These are phyloP conservation scores for Camptogramma bilineatum DNA, from an alignment of 2,888 invertebrate species.

Conservation along the genomic window DNA sequence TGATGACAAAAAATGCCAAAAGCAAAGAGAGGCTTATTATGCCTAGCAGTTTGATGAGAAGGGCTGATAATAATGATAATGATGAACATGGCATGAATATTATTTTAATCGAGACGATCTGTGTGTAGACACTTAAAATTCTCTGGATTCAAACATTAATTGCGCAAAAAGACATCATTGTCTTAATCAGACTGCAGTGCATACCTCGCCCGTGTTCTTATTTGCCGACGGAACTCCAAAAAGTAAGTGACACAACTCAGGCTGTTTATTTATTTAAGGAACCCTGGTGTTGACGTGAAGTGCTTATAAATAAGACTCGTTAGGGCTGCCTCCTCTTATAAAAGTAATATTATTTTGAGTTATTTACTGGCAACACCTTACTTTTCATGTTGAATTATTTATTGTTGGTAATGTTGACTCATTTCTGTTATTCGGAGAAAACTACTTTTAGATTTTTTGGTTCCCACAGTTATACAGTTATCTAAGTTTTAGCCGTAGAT, in stretches of 20 bases:
- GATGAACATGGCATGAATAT: too few relatives aligned
- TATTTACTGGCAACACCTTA: conserved; percentile 44
- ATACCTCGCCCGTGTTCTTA: conserved; percentile 22
- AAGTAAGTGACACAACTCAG: conserved; percentile 53
- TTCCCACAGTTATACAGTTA: neutral
- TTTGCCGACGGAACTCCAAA: conserved; percentile 38
- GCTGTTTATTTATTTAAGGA: conserved; percentile 58
- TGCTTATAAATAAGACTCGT: conserved; percentile 66
- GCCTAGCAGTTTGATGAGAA: too few relatives aligned
- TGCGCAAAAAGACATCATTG: conserved; percentile 10
- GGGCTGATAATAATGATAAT: too few relatives aligned
- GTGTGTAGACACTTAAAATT: conserved; percentile 11
- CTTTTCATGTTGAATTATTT: conserved; percentile 44
- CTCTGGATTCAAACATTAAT: conserved; percentile 10
- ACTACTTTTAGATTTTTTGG: neutral
- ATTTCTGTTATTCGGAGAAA: conserved; percentile 25
- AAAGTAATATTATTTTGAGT: conserved; percentile 46
- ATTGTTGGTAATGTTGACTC: conserved; percentile 30
- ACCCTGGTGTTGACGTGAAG: conserved; percentile 55
- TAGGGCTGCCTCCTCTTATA: conserved; percentile 52
- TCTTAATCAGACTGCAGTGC: conserved; percentile 17
- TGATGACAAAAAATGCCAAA: too few relatives aligned
- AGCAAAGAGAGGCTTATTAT: too few relatives aligned
- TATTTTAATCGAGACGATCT: neutral
- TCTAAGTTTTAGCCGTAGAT: neutral